Evolutionary conservation across 2,797 vertebrate species (phyloP), one percentile per base, ranked within the genome.

Genomic region (Anas bernieri): DNA sequence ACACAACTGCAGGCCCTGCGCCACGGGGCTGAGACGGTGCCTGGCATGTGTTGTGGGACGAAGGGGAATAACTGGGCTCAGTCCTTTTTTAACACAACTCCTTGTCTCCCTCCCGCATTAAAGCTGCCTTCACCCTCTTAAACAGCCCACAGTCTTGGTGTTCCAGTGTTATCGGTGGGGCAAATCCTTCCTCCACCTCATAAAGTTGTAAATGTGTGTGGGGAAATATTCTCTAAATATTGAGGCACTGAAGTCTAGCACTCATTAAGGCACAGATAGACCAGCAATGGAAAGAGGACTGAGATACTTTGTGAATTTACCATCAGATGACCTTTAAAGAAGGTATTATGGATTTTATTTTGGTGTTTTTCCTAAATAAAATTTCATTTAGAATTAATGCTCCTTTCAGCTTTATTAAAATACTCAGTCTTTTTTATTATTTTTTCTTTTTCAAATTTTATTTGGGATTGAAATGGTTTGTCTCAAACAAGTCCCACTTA

Each of bases 11-110:
- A 81, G 52, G 20, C 21, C 63, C 63, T 1, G 0, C 3, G 4
- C 3, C 31, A 0, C 33, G 43, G n/a, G 28, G 56, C 59, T 64
- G 28, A 26, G 26, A 2, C 21, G 2, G 0, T 16, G 22, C 28
- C 6, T 25, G 31, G 3, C 5, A 2, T 22, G 31, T 43, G 11
- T 1, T 2, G 17, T 28, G 74, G 22, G 22, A 74, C 5, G 28
- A 22, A 58, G 7, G 4, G 26, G 16, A 75, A 45, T 6, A 67
- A 4, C 33, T 63, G 30, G 12, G 8, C 33, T 67, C 11, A 15
- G 2, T 55, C 75, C 4, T 92, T 45, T 37, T 63, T 28, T 43
- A 46, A 43, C 30, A 48, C 7, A 58, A 12, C 23, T 64, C 69
- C 25, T 84, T 50, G 6, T 58, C 46, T 12, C 89, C 1, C 0